Conservation (phyloP, 1,140 invertebrate species). For the Oscheius sp. region DNA sequence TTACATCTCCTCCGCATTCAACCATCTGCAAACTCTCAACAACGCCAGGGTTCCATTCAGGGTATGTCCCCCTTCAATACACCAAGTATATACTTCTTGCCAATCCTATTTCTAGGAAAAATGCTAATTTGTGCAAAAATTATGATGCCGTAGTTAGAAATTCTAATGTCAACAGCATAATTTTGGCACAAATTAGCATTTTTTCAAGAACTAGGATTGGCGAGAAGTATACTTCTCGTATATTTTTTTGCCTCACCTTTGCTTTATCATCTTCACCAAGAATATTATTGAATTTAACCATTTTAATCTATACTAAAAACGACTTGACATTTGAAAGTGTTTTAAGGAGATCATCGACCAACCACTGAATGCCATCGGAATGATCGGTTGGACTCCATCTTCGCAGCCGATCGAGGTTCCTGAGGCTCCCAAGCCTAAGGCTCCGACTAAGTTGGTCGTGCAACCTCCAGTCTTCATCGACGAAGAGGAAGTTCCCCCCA, state of each 20-base stretch:
- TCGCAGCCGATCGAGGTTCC: constrained; percentile 18
- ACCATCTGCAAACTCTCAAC: constrained; percentile 43
- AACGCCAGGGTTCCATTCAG: constrained; percentile 38
- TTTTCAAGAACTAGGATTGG: too few relatives aligned
- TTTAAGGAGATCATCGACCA: constrained; percentile 38
- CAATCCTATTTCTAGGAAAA: too few relatives aligned
- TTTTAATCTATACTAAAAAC: too few relatives aligned
- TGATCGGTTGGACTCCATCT: constrained; percentile 40
- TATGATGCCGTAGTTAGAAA: too few relatives aligned
- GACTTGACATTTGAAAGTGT: too few relatives aligned
- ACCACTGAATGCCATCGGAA: constrained; percentile 44
- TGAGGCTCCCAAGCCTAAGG: constrained; percentile 32
- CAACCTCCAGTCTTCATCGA: constrained; percentile 27
- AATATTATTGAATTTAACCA: too few relatives aligned
- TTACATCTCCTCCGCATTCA: constrained; percentile 45
- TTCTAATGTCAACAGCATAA: too few relatives aligned
- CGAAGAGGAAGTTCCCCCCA: constrained; percentile 40
- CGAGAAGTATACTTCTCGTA: too few relatives aligned
- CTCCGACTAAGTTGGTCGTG: constrained; percentile 18
- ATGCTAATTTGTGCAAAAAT: too few relatives aligned
- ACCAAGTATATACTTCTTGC: not conserved
- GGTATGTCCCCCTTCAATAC: constrained; percentile 12
- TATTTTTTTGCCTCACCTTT: too few relatives aligned
- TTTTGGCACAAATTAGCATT: too few relatives aligned
- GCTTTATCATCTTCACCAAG: too few relatives aligned